These are phyloP conservation scores for Branchipolynoe longqiensis DNA, from an alignment of 2,888 invertebrate genomes.

Conservation along the genomic window DNA sequence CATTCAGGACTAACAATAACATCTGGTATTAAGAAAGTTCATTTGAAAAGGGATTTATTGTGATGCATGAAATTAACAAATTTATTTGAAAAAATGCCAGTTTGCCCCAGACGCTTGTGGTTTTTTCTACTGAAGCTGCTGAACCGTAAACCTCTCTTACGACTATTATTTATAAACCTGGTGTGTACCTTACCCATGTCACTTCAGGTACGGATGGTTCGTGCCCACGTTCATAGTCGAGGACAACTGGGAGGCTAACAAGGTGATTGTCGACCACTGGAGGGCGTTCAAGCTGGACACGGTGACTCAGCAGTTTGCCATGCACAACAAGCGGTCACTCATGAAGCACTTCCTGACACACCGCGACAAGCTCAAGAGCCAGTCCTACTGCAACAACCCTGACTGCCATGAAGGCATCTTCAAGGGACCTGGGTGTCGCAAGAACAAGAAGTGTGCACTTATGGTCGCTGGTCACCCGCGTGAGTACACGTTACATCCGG, in stretches of 20 bases:
- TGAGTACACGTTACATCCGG: constrained; percentile 66
- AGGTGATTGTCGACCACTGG: constrained; percentile 84
- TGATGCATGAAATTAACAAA: too few relatives aligned
- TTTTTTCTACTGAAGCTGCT: too few relatives aligned
- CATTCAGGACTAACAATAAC: too few relatives aligned
- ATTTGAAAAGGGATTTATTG: too few relatives aligned
- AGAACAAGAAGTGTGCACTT: constrained; percentile 80
- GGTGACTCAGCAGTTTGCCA: constrained; percentile 83
- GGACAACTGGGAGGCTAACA: constrained; percentile 72
- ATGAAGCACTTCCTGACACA: constrained; percentile 57
- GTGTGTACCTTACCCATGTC: too few relatives aligned
- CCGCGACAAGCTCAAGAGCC: background rate
- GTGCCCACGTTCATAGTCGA: constrained; percentile 78
- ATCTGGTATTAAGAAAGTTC: too few relatives aligned
- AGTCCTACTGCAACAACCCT: constrained; percentile 37
- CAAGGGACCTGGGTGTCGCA: constrained; percentile 74
- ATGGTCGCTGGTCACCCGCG: constrained; percentile 83
- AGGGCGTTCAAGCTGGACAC: constrained; percentile 83
- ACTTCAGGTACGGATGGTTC: constrained; percentile 81
- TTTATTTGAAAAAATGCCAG: too few relatives aligned
- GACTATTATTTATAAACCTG: too few relatives aligned
- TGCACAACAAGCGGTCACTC: constrained; percentile 66
- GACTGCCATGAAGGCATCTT: constrained; percentile 85
- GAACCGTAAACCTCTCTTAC: too few relatives aligned
- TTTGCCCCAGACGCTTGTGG: too few relatives aligned